Evolutionary conservation across 2,113 vertebrate genomes (phyloP).

Genomic region (Muscicapa adusta): DNA sequence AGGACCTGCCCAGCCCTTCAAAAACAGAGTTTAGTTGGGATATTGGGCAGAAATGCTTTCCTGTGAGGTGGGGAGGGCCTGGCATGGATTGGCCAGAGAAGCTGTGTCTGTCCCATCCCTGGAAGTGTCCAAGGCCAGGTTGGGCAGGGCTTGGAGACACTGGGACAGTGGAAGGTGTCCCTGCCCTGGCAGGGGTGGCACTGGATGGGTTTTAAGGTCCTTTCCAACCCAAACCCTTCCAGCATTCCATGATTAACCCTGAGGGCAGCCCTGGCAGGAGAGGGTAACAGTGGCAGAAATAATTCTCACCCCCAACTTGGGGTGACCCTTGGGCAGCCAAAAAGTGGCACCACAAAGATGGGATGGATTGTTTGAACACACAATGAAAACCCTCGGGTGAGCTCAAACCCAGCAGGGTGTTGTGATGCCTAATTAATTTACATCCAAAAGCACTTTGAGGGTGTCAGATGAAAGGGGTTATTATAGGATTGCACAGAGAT

Average conservation of each 20-base stretch:
- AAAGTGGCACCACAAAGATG: neutral
- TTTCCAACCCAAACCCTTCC: neutral
- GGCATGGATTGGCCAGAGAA: neutral
- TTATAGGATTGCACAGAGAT: neutral
- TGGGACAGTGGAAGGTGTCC: neutral
- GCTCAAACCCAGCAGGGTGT: neutral
- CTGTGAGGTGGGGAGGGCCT: fast-evolving
- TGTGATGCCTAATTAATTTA: slow-evolving; percentile 44
- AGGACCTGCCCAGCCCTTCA: neutral
- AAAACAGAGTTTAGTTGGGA: neutral
- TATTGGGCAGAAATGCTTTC: neutral
- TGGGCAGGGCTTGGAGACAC: fast-evolving
- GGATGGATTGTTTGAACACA: neutral
- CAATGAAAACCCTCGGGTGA: neutral
- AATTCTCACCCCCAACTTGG: neutral
- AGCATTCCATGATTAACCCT: neutral
- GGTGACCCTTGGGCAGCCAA: neutral
- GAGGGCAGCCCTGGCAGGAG: neutral
- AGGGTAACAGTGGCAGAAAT: neutral
- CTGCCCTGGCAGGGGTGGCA: neutral
- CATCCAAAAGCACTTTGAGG: slow-evolving; percentile 34
- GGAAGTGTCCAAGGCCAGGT: fast-evolving
- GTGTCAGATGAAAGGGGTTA: neutral
- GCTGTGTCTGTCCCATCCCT: neutral
- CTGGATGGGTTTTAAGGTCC: neutral